Evolutionary conservation across 2,113 vertebrate genomes (phyloP).

Genomic region (Gymnarchus niloticus): DNA sequence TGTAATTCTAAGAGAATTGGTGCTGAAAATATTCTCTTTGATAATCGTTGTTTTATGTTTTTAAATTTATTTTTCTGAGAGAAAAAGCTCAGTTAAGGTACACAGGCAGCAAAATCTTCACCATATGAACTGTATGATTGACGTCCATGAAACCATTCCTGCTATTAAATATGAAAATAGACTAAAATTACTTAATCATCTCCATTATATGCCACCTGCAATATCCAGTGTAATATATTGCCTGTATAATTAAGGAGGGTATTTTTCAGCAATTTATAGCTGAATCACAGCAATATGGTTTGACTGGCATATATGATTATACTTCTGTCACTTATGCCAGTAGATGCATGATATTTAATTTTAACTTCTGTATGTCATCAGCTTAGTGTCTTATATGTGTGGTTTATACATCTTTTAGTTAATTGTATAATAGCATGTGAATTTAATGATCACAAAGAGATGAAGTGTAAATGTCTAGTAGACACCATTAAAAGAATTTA

Average conservation of each 20-base stretch:
- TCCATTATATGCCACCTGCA: background rate
- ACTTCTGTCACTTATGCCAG: background rate
- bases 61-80: background rate
- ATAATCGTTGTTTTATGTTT: background rate
- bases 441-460: background rate
- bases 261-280: background rate
- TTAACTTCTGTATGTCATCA: background rate
- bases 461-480: background rate
- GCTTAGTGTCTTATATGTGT: background rate
- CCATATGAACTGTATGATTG: background rate
- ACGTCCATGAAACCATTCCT: background rate
- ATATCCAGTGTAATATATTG: background rate
- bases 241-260: slow-evolving; percentile 2
- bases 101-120: background rate
- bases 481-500: background rate
- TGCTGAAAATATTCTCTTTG: background rate
- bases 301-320: background rate
- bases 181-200: slow-evolving; percentile 6
- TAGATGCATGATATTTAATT: background rate
- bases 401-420: background rate
- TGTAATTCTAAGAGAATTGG: background rate
- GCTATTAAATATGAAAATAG: slow-evolving; percentile 12
- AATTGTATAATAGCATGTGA: background rate
- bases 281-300: background rate
- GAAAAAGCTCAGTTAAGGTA: background rate